These are phyloP conservation scores for Cyclophora albipunctata DNA, from an alignment of 2,888 invertebrate species.

Conservation along the genomic window DNA sequence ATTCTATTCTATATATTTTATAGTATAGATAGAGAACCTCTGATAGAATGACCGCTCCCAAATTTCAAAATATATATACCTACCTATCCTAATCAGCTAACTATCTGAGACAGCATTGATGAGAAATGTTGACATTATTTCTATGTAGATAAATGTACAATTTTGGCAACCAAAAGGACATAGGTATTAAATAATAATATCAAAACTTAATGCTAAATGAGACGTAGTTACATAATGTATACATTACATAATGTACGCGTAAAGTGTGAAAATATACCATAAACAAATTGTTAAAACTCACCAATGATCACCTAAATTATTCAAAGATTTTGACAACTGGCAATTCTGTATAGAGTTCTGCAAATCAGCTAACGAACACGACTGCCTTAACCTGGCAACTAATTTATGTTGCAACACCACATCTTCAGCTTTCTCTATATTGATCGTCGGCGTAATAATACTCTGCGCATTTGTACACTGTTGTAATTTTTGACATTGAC, in stretches of 20 bases:
- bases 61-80: too few species aligned
- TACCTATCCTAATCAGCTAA: too few species aligned
- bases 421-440: slow-evolving; percentile 32
- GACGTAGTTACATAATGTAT: too few species aligned
- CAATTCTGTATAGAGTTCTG: slow-evolving; percentile 36
- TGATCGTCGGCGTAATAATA: slow-evolving; percentile 29
- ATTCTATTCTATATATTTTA: too few species aligned
- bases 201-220: slow-evolving; percentile 25
- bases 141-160: too few species aligned
- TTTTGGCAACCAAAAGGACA: too few species aligned
- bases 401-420: slow-evolving; percentile 44
- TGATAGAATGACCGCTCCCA: too few species aligned
- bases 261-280: background rate
- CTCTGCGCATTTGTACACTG: slow-evolving; percentile 5
- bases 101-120: too few species aligned
- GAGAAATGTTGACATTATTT: too few species aligned
- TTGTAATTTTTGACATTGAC: slow-evolving; percentile 22
- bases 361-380: slow-evolving; percentile 54
- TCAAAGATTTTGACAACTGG: slow-evolving; percentile 42
- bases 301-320: slow-evolving; percentile 38
- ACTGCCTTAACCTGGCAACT: slow-evolving; percentile 47
- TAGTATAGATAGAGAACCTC: too few species aligned
- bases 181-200: slow-evolving; percentile 10
- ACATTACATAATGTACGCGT: too few species aligned
- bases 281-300: slow-evolving; percentile 11